Evolutionary conservation across 2,888 invertebrate species (phyloP), one percentile per base, ranked within the genome.

Genomic region (Agrypnus murinus): DNA sequence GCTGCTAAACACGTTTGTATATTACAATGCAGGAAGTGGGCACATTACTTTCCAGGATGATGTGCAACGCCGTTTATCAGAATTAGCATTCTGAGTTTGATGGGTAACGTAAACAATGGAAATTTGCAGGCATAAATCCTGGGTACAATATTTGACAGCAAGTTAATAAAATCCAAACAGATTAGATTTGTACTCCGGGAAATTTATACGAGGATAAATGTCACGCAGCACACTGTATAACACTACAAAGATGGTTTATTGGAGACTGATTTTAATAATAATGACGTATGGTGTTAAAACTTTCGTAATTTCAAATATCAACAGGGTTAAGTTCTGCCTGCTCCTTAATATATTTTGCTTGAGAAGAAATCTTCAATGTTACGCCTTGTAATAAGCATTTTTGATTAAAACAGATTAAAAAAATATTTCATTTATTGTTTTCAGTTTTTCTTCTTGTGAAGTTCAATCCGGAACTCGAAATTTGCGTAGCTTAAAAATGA

Each of bases 111-210:
- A 58, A 58, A 58, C 58, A 58, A 25, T 58, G 31, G 58, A 43
- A 43, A 38, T 58, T 58, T 15, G 43, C 43, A 58, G 19, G 31
- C 58, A 38, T 58, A 58, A 58, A 58, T 58, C 43, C 25, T 40
- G 31, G 55, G 17, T 43, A 43, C 43, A 58, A 55, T 58, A 58
- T 58, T 58, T 58, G 58, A 58, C 58, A 58, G 58, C 58, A 58
- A 58, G 58, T 58, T 58, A 58, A 58, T 58, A 58, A 58, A 58
- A 58, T 58, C 31, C 58, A 43, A 58, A 58, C 58, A 58, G 58
- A 58, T 58, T 58, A 58, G 58, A 58, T 58, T 58, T 58, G 58
- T 58, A 43, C 31, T 34, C 55, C 9, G 58, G 2, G 58, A 25
- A 58, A 58, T 58, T 58, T 58, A 58, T 58, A 58, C 31, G 25